phyloP scores from a whole-genome alignment of 2,888 invertebrate species.

The Xestia rhomboidea region DNA sequence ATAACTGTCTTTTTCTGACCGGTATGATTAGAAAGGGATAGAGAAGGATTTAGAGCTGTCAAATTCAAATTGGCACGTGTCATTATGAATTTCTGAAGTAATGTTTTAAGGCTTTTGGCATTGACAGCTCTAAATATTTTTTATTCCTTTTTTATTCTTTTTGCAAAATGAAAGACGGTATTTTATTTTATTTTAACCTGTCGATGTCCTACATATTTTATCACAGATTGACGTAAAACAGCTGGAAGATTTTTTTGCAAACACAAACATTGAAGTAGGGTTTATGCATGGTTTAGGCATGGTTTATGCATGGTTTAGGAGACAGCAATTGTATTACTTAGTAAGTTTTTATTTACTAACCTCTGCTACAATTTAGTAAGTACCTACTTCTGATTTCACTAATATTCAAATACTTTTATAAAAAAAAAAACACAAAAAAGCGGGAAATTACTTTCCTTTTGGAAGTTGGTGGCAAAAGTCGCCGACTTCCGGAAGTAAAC shows the following conservation, averaged over 20 bases:
- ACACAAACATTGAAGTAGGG: neutral
- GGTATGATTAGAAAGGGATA: neutral
- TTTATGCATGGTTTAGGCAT: conserved; percentile 3
- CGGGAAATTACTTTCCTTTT: no score
- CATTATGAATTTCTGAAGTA: neutral
- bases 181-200: neutral
- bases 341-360: conserved; percentile 51
- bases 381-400: conserved; percentile 12
- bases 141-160: neutral
- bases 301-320: conserved; percentile 34
- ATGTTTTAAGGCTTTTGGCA: neutral
- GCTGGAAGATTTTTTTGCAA: conserved; percentile 15
- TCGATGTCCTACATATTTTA: neutral
- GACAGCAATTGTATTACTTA: conserved; percentile 41
- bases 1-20: neutral
- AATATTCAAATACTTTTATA: neutral
- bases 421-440: neutral
- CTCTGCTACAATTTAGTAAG: conserved; percentile 23
- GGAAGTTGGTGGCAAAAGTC: no score
- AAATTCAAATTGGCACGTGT: neutral
- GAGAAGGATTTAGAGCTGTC: neutral
- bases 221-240: neutral
- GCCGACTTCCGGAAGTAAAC: no score
- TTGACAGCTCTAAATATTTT: neutral
- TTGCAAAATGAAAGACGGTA: neutral